Base-by-base conservation (phyloP, 1,140 invertebrate species). In the Pogonognathellus flavescens region DNA sequence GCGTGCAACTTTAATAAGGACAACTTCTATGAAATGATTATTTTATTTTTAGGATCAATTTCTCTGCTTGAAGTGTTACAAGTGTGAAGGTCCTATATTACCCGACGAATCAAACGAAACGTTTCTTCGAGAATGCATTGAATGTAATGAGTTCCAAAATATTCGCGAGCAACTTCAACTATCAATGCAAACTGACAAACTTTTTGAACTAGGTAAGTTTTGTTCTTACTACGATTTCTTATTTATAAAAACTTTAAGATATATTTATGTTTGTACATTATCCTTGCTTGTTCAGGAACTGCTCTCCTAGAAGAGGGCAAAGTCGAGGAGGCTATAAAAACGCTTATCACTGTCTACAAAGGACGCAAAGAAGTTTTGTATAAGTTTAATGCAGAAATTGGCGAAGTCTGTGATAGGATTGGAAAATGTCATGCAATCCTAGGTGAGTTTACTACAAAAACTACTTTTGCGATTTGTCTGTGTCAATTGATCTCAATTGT, bases 331-430 rank as follows among this genome's bases (percentile, higher is more conserved):
- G 92, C 93, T 20, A 76, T 92, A 18, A 82, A 90, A 18, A 86
- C 90, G 14, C 91, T 92, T 8, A 89, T 91, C 80, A 83, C 90
- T 76, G 92, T 92, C 88, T 90, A 92, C 84, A 87, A 88, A 55
- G 88, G 92, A 8, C 89, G 91, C 62, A 88, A 89, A 87, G 90
- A 90, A 55, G 84, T 91, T 59, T 89, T 94, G 57, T 92, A 92
- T 70, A 90, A 91, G 84, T 88, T 92, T 89, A 91, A 93, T 88
- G 89, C 90, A 50, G 90, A 92, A 80, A 87, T 93, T 22, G 90
- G 90, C 18, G 85, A 90, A 80, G 91, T 91, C 11, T 89, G 91
- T 49, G 93, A 93, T 90, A 88, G 90, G 25, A 89, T 94, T 18
- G 93, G 91, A 59, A 91, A 91, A 88, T 92, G 92, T 85, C 91